phyloP scores from a whole-genome alignment of 2,113 vertebrate genomes.

The Halichoerus grypus region DNA sequence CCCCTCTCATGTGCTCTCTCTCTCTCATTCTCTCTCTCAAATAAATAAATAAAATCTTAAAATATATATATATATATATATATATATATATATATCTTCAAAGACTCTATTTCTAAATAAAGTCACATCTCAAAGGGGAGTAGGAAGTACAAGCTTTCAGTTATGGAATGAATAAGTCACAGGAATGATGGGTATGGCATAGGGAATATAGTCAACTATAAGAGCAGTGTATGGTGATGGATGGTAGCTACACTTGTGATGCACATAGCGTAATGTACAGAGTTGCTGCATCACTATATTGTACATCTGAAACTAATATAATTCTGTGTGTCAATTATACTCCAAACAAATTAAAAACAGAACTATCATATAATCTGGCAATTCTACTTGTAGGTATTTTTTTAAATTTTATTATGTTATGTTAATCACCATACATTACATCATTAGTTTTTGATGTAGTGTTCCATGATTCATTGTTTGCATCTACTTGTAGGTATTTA shows the following conservation, averaged over 20 bases:
- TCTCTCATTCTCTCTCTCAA: too few species aligned
- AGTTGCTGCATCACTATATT: neutral
- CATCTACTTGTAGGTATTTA: neutral
- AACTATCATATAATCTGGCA: neutral
- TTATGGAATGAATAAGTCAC: neutral
- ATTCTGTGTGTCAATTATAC: neutral
- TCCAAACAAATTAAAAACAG: neutral
- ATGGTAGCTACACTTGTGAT: neutral
- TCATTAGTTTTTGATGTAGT: too few species aligned
- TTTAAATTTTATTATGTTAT: too few species aligned
- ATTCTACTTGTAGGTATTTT: neutral
- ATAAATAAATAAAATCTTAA: neutral
- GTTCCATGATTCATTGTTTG: too few species aligned
- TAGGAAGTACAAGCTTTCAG: neutral
- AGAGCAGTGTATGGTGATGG: neutral
- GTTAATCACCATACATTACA: too few species aligned
- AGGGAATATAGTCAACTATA: neutral
- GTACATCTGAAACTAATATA: neutral
- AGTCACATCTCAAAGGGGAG: neutral
- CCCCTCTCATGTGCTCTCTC: too few species aligned
- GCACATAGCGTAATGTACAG: neutral
- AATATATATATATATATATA: conserved; percentile 7
- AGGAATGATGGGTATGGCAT: neutral
- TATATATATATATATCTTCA: neutral
- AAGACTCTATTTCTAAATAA: neutral